A percentile compares a stretch with the other conserved stretches of the same genome.
These are phyloP conservation scores for Ips nitidus DNA, from an alignment of 1,140 invertebrate genomes.

Conservation along the genomic window DNA sequence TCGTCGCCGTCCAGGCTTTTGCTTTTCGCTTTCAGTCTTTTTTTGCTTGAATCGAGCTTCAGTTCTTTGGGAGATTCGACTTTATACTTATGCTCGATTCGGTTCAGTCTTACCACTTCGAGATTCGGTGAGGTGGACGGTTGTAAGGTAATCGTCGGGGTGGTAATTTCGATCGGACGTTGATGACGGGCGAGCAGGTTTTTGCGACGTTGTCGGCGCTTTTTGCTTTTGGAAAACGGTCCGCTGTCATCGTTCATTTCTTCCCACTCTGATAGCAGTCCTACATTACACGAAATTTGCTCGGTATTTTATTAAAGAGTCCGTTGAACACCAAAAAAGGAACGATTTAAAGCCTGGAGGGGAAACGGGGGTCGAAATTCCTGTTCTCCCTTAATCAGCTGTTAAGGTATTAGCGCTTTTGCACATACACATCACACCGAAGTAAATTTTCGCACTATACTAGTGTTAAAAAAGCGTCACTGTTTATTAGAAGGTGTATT, in stretches of 20 bases:
- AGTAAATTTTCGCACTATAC: slow-evolving; percentile 20
- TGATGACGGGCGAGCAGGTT: slow-evolving; percentile 24
- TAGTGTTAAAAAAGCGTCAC: slow-evolving; percentile 29
- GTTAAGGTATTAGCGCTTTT: slow-evolving; percentile 19
- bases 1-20: slow-evolving; percentile 61
- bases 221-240: slow-evolving; percentile 34
- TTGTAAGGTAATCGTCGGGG: no score
- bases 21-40: slow-evolving; percentile 52
- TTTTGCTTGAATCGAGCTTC: slow-evolving; percentile 46
- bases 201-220: slow-evolving; percentile 33
- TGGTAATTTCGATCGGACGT: no score
- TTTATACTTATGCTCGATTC: slow-evolving; percentile 39
- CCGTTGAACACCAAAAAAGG: slow-evolving; percentile 32
- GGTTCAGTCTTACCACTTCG: slow-evolving; percentile 33
- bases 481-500: slow-evolving; percentile 37
- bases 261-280: slow-evolving; percentile 14
- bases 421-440: slow-evolving; percentile 12
- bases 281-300: slow-evolving; percentile 33
- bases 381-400: slow-evolving; percentile 4
- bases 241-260: slow-evolving; percentile 35
- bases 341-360: slow-evolving; percentile 18
- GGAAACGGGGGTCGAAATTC: neutral
- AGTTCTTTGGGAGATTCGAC: slow-evolving; percentile 57
- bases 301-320: slow-evolving; percentile 32
- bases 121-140: neutral